Conservation (phyloP, 2,113 vertebrate species). For the Mustela nigripes region DNA sequence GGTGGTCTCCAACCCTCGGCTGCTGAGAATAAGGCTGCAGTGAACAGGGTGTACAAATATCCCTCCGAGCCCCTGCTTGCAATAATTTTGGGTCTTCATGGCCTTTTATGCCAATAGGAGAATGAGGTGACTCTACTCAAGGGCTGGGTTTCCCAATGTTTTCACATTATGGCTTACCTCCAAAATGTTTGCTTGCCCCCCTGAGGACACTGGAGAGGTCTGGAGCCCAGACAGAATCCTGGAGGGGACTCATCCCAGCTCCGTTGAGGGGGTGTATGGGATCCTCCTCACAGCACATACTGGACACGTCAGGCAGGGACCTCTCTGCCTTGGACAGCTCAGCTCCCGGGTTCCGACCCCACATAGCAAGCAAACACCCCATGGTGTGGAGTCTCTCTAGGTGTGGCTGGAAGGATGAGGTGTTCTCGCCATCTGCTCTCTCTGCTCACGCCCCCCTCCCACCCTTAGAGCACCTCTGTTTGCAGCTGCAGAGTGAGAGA, state of each 20-base stretch:
- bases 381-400: not conserved
- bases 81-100: not conserved
- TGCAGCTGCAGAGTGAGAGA: not conserved
- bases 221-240: not conserved
- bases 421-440: not conserved
- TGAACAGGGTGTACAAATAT: not conserved
- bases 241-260: not conserved
- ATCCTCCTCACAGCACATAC: not conserved
- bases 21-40: not conserved
- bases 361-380: accelerated
- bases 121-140: not conserved
- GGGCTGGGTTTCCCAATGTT: not conserved
- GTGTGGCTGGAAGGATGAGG: not conserved
- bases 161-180: not conserved
- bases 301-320: accelerated
- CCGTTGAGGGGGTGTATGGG: not conserved
- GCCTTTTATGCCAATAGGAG: not conserved
- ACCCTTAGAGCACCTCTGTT: not conserved
- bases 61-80: not conserved
- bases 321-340: not conserved
- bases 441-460: not conserved
- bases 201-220: not conserved
- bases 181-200: not conserved
- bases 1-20: too few species aligned
- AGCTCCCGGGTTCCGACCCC: not conserved